phyloP scores from a whole-genome alignment of 2,797 vertebrate genomes.

The Karalla daura region DNA sequence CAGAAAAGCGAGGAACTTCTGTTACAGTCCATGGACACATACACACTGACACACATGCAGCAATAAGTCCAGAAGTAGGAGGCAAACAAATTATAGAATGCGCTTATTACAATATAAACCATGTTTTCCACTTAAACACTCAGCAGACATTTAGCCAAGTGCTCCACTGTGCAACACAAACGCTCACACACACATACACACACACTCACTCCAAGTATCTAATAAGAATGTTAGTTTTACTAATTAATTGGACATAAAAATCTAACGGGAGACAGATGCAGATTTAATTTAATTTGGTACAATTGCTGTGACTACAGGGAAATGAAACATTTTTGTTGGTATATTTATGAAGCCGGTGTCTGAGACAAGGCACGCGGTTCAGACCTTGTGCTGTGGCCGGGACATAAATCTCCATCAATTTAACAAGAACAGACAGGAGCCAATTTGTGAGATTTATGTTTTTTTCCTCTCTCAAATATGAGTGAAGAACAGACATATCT shows the following conservation, averaged over 20 bases:
- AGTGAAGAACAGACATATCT: slow-evolving; percentile 79
- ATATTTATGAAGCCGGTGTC: slow-evolving; percentile 55
- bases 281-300: slow-evolving; percentile 70
- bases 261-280: slow-evolving; percentile 51
- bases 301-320: slow-evolving; percentile 54
- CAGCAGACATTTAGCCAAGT: slow-evolving; percentile 26
- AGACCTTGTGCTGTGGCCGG: slow-evolving; percentile 46
- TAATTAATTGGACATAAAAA: slow-evolving; percentile 73
- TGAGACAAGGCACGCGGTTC: slow-evolving; percentile 39
- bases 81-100: slow-evolving; percentile 17
- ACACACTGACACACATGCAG: not conserved
- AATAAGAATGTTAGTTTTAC: slow-evolving; percentile 70
- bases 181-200: too few species aligned
- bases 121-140: slow-evolving; percentile 28
- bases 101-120: slow-evolving; percentile 38
- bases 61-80: not conserved
- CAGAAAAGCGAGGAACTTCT: not conserved
- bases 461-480: slow-evolving; percentile 80
- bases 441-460: slow-evolving; percentile 83
- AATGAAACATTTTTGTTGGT: slow-evolving; percentile 54
- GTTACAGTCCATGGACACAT: not conserved
- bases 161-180: slow-evolving; percentile 17
- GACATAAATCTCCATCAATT: slow-evolving; percentile 80
- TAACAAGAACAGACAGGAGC: slow-evolving; percentile 82
- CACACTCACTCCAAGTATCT: too few species aligned